These are phyloP conservation scores for Octodon degus DNA, from an alignment of 2,113 vertebrate genomes.

Conservation along the genomic window DNA sequence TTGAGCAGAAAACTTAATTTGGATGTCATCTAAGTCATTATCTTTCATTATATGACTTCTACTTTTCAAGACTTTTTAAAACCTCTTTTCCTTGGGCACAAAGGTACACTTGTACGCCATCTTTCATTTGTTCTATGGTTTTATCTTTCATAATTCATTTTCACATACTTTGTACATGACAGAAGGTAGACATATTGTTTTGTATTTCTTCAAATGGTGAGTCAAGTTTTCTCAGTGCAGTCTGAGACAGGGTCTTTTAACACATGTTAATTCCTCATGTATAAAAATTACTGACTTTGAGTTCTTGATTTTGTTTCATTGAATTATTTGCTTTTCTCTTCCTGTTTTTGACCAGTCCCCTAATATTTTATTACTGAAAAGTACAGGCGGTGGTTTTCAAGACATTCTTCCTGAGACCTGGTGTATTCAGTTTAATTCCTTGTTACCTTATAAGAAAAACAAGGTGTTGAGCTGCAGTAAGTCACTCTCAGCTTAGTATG, in stretches of 20 bases:
- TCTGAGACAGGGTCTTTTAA: neutral
- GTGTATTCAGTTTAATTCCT: neutral
- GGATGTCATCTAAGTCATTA: neutral
- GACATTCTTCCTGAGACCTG: slow-evolving; percentile 16
- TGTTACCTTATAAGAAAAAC: neutral
- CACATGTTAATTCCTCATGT: neutral
- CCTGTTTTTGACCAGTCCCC: neutral
- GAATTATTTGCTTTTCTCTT: neutral
- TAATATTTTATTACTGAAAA: slow-evolving; percentile 4
- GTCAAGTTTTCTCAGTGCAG: neutral
- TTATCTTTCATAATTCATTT: neutral
- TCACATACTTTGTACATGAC: neutral
- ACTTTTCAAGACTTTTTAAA: neutral
- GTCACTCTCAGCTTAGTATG: neutral
- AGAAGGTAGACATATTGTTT: neutral
- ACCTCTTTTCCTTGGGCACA: neutral
- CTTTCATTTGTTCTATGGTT: neutral
- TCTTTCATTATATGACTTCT: neutral
- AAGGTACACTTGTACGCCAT: neutral
- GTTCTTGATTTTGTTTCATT: neutral
- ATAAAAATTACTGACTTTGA: neutral
- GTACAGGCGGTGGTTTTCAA: neutral
- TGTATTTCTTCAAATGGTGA: neutral
- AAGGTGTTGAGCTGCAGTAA: neutral
- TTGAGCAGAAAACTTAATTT: slow-evolving; percentile 28